Evolutionary conservation across 2,113 vertebrate genomes (phyloP), one percentile per base, ranked within the genome.

Genomic region (Equus quagga): DNA sequence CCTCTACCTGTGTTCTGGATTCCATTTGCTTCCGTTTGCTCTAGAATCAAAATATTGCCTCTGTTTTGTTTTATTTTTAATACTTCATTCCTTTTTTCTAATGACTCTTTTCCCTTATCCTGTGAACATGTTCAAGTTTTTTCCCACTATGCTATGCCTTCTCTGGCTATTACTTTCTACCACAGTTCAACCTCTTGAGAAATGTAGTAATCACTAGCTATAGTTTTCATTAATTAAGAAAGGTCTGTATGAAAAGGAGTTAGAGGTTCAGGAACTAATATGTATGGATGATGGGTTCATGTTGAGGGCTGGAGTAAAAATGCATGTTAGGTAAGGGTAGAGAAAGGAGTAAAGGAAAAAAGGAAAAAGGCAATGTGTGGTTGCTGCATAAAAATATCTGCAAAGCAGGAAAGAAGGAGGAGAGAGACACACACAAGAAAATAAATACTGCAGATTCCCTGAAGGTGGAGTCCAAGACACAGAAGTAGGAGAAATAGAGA

Each of bases 391-490:
- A 86, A 76, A 76, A 69, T 18, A 89, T 51, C 14, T 64, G 46
- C 26, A 75, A 78, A 79, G 28, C 10, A 17, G 75, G 21, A 79
- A 58, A 78, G 49, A 51, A 51, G 26, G 33, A 26, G 1, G 8
- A 60, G 4, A 24, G 41, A 81, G 26, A 83, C 8, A 70, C 21
- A 70, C 9, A 56, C 21, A 60, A 64, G 65, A 84, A 49, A 60
- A 36, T 54, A 82, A 95, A 60, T 88, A 64, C 91, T n/a, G 26
- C 65, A 87, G 14, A 3, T 6, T 80, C 9, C 94, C 89, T 97
- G 76, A 88, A 96, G 85, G 46, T 94, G 85, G 91, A 84, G 81
- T 80, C 46, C 91, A 28, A 78, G 81, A 72, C 46, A 84, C n/a
- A 91, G 58, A 91, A 44, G 28, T 67, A 88, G 21, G 31, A 85